These are phyloP conservation scores for Scarus forsteni DNA, from an alignment of 2,797 vertebrate species.

Conservation along the genomic window DNA sequence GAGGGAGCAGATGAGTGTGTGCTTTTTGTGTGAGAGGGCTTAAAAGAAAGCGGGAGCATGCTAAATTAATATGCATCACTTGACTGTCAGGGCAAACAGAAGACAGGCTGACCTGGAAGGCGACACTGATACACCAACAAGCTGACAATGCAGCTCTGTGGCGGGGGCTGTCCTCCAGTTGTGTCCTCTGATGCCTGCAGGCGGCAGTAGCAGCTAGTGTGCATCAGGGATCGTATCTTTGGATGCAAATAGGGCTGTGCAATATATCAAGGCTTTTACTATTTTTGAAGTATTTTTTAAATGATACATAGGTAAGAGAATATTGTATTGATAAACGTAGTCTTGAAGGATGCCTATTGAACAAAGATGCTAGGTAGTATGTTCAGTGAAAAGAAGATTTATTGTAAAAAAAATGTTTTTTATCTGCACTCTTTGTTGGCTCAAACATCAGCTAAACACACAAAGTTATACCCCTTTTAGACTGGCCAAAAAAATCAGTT, in stretches of 20 bases:
- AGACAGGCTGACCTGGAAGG: conserved; percentile 43
- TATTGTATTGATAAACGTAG: background rate
- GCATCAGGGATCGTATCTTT: background rate
- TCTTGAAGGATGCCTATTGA: background rate
- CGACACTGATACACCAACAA: conserved; percentile 35
- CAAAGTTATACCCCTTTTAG: too few relatives aligned
- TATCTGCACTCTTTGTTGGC: too few relatives aligned
- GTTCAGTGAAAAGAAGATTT: too few relatives aligned
- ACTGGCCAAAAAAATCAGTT: too few relatives aligned
- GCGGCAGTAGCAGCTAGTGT: conserved; percentile 45
- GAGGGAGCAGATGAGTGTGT: background rate
- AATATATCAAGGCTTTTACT: too few relatives aligned
- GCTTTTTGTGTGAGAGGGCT: background rate
- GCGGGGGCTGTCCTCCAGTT: conserved; percentile 31
- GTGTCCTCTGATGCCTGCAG: conserved; percentile 53
- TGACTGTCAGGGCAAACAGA: conserved; percentile 24
- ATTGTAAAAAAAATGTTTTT: too few relatives aligned
- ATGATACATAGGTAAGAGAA: too few relatives aligned
- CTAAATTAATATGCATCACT: conserved; percentile 25
- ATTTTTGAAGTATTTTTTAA: too few relatives aligned
- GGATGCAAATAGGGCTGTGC: background rate
- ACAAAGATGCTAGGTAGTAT: too few relatives aligned
- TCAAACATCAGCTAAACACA: too few relatives aligned
- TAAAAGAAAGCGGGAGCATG: conserved; percentile 8
- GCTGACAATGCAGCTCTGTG: conserved; percentile 49